Evolutionary conservation across 2,888 invertebrate genomes (phyloP), one percentile per base, ranked within the genome.

Genomic region (Leptothorax acervorum): DNA sequence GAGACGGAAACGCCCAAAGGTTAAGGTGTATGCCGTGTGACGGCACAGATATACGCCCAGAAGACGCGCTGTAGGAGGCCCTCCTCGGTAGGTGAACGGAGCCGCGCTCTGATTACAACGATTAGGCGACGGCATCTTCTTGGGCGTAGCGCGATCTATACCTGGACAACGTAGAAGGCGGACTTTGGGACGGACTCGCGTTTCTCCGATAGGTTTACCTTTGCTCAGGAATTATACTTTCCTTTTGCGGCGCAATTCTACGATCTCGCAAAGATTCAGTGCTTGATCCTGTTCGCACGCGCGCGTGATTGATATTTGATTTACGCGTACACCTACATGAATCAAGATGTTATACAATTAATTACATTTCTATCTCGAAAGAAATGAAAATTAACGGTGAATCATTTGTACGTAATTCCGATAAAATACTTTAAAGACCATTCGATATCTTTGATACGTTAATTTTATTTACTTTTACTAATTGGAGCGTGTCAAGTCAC

Each of bases 1-100:
- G 83, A 84, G 89, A 89, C 92, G 92, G 93, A 92, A 92, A 93
- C 93, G 93, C 93, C 93, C 93, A 92, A 92, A 83, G 86, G 91
- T 90, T 91, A 73, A 90, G 92, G 89, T 87, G 85, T 74, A 85
- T 76, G 3, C 90, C 84, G 88, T 85, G 85, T 82, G 85, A 84
- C 82, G 82, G 76, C 65, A 79, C 70, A 60, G 90, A 90, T 86
- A 81, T 90, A 90, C 90, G 90, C 90, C 90, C 90, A 88, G 90
- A 81, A 79, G 85, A 86, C 82, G 55, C 57, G 82, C 81, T 39
- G 75, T 83, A 75, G 82, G 83, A 82, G 84, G 62, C 79, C 70
- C 78, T 85, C 66, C 74, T 89, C 71, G 78, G 55, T 76, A 60
- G 60, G 79, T 70, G 83, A 79, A 62, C 70, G 42, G 42, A 51